Evolutionary conservation across 1,140 invertebrate species (phyloP).

Genomic region (Drosophila pseudoobscura): DNA sequence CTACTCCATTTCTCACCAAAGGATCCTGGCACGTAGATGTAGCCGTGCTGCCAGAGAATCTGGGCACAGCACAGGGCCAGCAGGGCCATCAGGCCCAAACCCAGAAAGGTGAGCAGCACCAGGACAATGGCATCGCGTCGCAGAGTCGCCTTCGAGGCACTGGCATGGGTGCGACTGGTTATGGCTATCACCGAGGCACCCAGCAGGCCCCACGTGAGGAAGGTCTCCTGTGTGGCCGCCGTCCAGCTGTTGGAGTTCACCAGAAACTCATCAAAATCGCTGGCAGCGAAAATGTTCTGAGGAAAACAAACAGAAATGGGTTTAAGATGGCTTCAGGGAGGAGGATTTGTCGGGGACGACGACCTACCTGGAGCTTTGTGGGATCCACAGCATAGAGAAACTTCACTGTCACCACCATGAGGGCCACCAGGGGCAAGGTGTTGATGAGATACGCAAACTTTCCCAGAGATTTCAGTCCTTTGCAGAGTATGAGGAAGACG

Average conservation of each 20-base stretch:
- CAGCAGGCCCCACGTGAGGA: conserved; percentile 95
- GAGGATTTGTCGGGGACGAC: too few species aligned
- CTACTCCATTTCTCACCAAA: conserved; percentile 87
- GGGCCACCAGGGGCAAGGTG: conserved; percentile 54
- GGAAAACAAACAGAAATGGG: conserved; percentile 41
- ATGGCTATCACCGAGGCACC: conserved; percentile 92
- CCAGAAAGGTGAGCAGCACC: conserved; percentile 90
- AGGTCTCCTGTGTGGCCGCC: conserved; percentile 93
- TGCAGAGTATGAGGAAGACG: conserved; percentile 93
- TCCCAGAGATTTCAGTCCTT: conserved; percentile 93
- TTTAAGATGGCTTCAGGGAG: too few species aligned
- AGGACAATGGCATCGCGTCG: conserved; percentile 91
- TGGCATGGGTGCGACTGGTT: conserved; percentile 87
- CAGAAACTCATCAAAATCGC: conserved; percentile 92
- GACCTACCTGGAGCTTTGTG: conserved; percentile 60
- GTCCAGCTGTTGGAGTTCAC: conserved; percentile 93
- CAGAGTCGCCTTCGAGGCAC: conserved; percentile 87
- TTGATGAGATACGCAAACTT: conserved; percentile 86
- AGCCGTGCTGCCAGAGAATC: conserved; percentile 89
- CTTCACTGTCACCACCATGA: conserved; percentile 66
- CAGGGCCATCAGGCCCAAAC: conserved; percentile 89
- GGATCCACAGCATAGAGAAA: conserved; percentile 72
- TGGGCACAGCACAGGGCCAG: conserved; percentile 92
- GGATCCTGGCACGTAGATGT: conserved; percentile 90
- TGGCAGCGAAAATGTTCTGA: conserved; percentile 89